A percentile compares a stretch with the other conserved stretches of the same genome.
Conservation (phyloP, 1,140 invertebrate genomes). For the Psilanteris sp. region DNA sequence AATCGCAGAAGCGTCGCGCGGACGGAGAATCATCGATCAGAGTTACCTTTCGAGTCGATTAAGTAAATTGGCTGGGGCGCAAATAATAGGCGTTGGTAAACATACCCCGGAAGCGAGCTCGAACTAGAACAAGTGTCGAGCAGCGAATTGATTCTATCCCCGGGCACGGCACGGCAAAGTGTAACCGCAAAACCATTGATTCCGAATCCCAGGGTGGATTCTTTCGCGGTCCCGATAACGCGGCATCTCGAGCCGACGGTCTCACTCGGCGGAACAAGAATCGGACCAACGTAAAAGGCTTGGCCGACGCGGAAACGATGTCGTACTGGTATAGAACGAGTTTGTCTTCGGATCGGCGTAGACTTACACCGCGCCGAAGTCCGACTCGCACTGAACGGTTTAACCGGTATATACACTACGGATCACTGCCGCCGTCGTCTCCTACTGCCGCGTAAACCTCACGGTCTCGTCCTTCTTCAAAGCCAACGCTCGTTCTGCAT, state of each 20-base stretch:
- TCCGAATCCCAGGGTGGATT: slow-evolving; percentile 19
- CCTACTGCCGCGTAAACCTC: slow-evolving; percentile 46
- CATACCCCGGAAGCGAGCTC: slow-evolving; percentile 27
- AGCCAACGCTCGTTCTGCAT: slow-evolving; percentile 53
- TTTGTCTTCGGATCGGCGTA: slow-evolving; percentile 33
- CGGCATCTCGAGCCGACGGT: slow-evolving; percentile 9
- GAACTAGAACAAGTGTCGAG: slow-evolving; percentile 56
- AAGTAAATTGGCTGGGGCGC: background rate
- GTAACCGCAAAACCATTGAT: slow-evolving; percentile 15
- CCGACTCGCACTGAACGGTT: slow-evolving; percentile 72
- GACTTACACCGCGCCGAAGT: slow-evolving; percentile 70
- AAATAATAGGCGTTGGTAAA: background rate
- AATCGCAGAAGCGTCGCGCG: no score
- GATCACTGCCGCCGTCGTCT: slow-evolving; percentile 44
- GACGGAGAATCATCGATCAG: no score
- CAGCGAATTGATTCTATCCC: slow-evolving; percentile 63
- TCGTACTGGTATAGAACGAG: background rate
- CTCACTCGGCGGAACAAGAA: background rate
- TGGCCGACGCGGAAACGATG: slow-evolving; percentile 5
- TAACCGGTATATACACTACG: slow-evolving; percentile 40
- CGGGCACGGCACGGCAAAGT: slow-evolving; percentile 26
- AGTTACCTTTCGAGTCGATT: no score
- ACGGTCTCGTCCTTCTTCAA: slow-evolving; percentile 69
- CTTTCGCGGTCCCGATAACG: slow-evolving; percentile 32
- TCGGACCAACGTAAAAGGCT: background rate